These are phyloP conservation scores for Onchidella celtica DNA, from an alignment of 2,888 invertebrate species.

Conservation along the genomic window DNA sequence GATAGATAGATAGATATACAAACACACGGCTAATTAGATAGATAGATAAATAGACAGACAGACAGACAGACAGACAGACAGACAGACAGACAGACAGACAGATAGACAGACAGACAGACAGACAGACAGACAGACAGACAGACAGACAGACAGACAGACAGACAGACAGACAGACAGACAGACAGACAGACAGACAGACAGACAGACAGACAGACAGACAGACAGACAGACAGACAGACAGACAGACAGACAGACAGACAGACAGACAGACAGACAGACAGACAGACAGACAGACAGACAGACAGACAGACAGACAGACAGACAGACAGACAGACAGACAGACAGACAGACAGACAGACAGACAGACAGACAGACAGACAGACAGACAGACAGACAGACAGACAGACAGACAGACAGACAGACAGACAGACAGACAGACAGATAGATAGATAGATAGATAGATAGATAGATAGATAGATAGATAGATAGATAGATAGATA, in stretches of 20 bases:
- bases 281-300: not conserved
- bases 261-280: not conserved
- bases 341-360: not conserved
- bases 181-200: not conserved
- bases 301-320: not conserved
- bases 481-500: no score
- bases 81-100: no score
- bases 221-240: not conserved
- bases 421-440: not conserved
- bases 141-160: not conserved
- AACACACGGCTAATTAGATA: no score
- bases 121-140: not conserved
- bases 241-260: conserved; percentile 7
- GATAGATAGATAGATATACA: not conserved
- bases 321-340: not conserved
- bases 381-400: not conserved
- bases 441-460: not conserved
- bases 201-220: not conserved
- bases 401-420: not conserved
- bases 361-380: not conserved
- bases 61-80: no score
- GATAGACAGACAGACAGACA: conserved; percentile 22
- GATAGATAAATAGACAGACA: not conserved
- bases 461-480: no score
- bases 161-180: conserved; percentile 25